phyloP scores from a whole-genome alignment of 2,797 vertebrate genomes.

The Etheostoma nigrum region DNA sequence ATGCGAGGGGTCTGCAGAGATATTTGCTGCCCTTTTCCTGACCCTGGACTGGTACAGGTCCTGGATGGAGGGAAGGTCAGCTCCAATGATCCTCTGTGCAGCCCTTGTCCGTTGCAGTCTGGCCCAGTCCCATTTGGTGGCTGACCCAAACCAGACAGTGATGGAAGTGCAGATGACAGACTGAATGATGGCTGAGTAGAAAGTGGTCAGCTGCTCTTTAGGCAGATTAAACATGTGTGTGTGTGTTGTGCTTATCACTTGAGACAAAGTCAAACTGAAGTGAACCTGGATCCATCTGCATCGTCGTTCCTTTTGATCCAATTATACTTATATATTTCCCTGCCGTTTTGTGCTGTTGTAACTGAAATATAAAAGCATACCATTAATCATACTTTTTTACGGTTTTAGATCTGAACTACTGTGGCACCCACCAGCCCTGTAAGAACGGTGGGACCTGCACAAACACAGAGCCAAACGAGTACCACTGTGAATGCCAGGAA shows the following conservation, averaged over 20 bases:
- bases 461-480: slow-evolving; percentile 88
- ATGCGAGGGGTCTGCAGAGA: no score
- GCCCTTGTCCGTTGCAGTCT: no score
- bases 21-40: no score
- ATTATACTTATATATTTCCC: not conserved
- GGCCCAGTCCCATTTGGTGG: no score
- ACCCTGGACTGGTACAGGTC: no score
- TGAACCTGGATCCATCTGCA: not conserved
- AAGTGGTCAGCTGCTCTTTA: no score
- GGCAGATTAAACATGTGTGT: not conserved
- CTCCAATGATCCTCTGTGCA: no score
- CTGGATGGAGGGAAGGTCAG: no score
- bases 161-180: no score
- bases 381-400: not conserved
- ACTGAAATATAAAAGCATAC: not conserved
- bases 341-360: not conserved
- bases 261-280: slow-evolving; percentile 34
- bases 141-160: no score
- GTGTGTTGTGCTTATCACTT: not conserved
- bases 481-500: slow-evolving; percentile 87
- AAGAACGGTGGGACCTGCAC: slow-evolving; percentile 86
- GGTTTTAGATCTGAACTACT: slow-evolving; percentile 87
- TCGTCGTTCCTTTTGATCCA: not conserved
- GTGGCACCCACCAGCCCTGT: slow-evolving; percentile 88
- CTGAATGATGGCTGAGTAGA: no score